Evolutionary conservation across 2,888 invertebrate genomes (phyloP).

Genomic region (Neria commutata): DNA sequence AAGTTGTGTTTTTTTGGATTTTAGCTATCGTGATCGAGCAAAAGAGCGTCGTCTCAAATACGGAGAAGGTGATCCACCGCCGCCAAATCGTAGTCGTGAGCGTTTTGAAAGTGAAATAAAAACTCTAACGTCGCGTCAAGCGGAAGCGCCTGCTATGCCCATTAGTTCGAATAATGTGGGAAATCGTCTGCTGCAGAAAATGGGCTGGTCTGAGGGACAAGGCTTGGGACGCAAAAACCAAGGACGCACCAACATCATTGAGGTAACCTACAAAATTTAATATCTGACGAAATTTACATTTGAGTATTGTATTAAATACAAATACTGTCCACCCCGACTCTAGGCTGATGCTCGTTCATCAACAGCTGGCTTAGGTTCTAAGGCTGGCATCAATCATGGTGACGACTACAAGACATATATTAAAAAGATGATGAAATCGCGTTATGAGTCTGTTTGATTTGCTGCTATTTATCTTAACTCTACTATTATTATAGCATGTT

Average conservation of each 20-base stretch:
- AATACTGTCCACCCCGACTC: background rate
- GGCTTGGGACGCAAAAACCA: conserved; percentile 94
- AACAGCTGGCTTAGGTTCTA: conserved; percentile 86
- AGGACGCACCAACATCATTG: conserved; percentile 90
- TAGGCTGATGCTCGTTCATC: conserved; percentile 65
- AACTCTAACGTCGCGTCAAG: conserved; percentile 57
- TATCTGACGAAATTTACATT: too few relatives aligned
- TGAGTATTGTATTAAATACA: background rate
- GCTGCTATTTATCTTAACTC: background rate
- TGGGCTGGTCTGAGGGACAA: conserved; percentile 99
- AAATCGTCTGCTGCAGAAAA: conserved; percentile 92
- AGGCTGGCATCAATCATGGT: conserved; percentile 60
- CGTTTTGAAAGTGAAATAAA: conserved; percentile 70
- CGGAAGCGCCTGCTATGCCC: conserved; percentile 58
- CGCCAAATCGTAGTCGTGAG: conserved; percentile 74
- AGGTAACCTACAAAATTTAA: too few relatives aligned
- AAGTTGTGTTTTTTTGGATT: background rate
- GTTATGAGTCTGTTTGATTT: conserved; percentile 58
- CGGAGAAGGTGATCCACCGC: conserved; percentile 80
- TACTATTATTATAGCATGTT: background rate
- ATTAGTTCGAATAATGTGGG: conserved; percentile 91
- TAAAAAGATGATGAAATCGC: conserved; percentile 62
- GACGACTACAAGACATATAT: conserved; percentile 62
- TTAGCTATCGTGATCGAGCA: conserved; percentile 88
- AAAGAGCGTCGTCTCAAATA: conserved; percentile 94